Conservation (phyloP, 2,113 vertebrate species). For the Limanda limanda region DNA sequence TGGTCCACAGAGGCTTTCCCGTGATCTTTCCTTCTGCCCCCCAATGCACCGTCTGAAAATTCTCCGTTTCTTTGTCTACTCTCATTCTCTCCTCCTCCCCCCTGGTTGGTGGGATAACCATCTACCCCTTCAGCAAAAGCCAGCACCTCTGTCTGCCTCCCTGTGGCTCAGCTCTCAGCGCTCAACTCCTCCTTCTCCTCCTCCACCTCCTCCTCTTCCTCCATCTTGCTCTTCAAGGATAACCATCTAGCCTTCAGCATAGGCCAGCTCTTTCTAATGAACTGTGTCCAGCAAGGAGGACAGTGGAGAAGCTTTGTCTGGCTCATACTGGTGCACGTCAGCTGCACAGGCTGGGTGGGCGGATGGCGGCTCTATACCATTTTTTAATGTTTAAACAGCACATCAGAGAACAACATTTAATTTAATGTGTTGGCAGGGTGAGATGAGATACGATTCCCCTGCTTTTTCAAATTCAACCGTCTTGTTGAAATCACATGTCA, state of each 20-base stretch:
- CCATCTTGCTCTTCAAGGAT: conserved; percentile 60
- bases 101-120: conserved; percentile 50
- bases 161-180: conserved; percentile 28
- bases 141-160: conserved; percentile 55
- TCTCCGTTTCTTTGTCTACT: conserved; percentile 30
- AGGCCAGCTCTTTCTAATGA: conserved; percentile 68
- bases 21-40: background rate
- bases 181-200: conserved; percentile 37
- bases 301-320: conserved; percentile 66
- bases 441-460: conserved; percentile 24
- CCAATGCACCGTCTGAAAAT: conserved; percentile 20
- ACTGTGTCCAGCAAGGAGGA: conserved; percentile 64
- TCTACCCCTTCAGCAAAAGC: conserved; percentile 65
- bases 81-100: conserved; percentile 19
- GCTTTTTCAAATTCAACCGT: conserved; percentile 6
- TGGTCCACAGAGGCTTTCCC: too few species aligned
- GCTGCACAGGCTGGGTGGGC: background rate
- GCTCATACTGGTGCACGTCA: conserved; percentile 29
- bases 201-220: conserved; percentile 47
- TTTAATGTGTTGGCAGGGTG: conserved; percentile 36
- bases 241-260: conserved; percentile 75
- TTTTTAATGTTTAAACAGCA: conserved; percentile 43
- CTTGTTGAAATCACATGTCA: conserved; percentile 1
- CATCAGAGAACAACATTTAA: conserved; percentile 24
- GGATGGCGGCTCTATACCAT: background rate